Evolutionary conservation across 2,797 vertebrate genomes (phyloP).

Genomic region (Pangasius macronema): DNA sequence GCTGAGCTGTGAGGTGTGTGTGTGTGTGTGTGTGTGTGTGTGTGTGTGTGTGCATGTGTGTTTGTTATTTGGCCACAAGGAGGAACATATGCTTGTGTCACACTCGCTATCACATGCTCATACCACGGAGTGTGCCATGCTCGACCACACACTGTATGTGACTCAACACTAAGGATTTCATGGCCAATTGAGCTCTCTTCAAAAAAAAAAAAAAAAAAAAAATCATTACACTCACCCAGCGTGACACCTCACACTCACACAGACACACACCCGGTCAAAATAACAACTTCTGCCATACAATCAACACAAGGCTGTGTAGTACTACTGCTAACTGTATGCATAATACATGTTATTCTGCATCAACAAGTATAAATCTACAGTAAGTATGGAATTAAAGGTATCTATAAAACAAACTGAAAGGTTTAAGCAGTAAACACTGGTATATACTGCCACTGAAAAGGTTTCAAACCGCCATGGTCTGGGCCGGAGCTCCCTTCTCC

Average conservation of each 20-base stretch:
- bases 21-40: constrained; percentile 27
- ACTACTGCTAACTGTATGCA: background rate
- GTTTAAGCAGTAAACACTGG: background rate
- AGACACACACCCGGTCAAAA: constrained; percentile 18
- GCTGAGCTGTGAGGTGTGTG: constrained; percentile 32
- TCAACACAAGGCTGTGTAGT: background rate
- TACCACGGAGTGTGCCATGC: constrained; percentile 47
- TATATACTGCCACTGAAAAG: background rate
- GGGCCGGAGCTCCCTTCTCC: too few relatives aligned
- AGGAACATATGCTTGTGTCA: constrained; percentile 56
- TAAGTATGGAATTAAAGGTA: background rate
- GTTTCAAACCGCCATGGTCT: background rate
- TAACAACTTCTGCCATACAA: constrained; percentile 34
- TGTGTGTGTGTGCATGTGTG: constrained; percentile 15
- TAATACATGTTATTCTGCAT: background rate
- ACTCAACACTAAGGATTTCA: constrained; percentile 59
- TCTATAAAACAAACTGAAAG: background rate
- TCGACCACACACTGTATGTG: constrained; percentile 57
- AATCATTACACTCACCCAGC: constrained; percentile 45
- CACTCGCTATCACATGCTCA: constrained; percentile 39
- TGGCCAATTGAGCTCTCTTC: constrained; percentile 55
- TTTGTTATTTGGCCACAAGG: constrained; percentile 49
- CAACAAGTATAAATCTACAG: background rate
- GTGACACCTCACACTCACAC: constrained; percentile 31
- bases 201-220: constrained; percentile 1